Base-by-base conservation (phyloP, 2,888 invertebrate genomes). In the Hecatera dysodea region DNA sequence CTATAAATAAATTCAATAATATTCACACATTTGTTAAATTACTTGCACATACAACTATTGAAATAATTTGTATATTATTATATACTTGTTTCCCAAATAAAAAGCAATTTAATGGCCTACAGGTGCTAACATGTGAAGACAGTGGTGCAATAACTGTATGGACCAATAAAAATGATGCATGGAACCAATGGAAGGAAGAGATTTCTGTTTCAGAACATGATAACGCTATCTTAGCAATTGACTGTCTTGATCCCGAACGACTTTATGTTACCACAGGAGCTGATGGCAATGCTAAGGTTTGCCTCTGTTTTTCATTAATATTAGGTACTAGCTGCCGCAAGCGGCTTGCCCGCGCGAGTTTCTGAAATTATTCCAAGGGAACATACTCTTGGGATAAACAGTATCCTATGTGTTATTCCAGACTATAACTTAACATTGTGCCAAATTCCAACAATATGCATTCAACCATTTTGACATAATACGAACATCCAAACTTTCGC, bases 41-140 rank as follows among this genome's bases (percentile, higher is more conserved):
- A 33, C 19, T 33, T 33, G 19, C 24, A 24, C 5, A 15, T 6
- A 36, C 15, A 27, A 59, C 27, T 36, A n/a, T 12, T 59, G 6
- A 24, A 12, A n/a, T 22, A 22, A 9, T 22, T n/a, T n/a, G n/a
- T n/a, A 1, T 17, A 42, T 19, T 0, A n/a, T n/a, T 19, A 33
- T 0, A 33, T 33, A 39, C 11, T 56, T 56, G 12, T 55, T 33
- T 27, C n/a, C 36, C 22, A 24, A 48, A 59, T 59, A 36, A 19
- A 9, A 44, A 44, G 11, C 22, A 15, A 39, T 22, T 12, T 0
- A 9, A 39, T 9, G 24, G 0, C 0, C 4, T 29, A 24, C 56
- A 96, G 96, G 89, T 96, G n/a, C 83, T 96, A 67, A 69, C 95
- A 62, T 93, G 94, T 91, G 96, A 96, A 85, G 96, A 96, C 72